Evolutionary conservation across 2,797 vertebrate species (phyloP).

Genomic region (Onychomys torridus): DNA sequence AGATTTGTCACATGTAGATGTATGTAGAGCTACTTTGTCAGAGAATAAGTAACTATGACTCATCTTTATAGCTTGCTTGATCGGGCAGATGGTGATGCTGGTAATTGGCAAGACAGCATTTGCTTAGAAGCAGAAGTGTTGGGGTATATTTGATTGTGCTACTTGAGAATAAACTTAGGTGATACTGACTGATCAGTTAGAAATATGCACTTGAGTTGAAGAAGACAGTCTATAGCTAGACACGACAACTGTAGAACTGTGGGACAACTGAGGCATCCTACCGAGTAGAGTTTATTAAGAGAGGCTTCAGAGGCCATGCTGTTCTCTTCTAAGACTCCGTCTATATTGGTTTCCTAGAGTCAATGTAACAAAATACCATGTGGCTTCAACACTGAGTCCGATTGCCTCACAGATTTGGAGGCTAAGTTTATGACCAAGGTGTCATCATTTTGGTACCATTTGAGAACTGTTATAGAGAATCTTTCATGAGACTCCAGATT

Average conservation of each 20-base stretch:
- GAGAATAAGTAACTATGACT: neutral
- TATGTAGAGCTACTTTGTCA: neutral
- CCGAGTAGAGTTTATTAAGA: neutral
- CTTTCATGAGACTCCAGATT: neutral
- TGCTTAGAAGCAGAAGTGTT: neutral
- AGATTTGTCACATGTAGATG: conserved; percentile 10
- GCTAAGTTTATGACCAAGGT: neutral
- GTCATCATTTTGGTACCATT: neutral
- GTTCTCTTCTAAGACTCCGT: neutral
- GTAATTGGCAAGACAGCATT: neutral
- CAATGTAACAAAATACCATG: neutral
- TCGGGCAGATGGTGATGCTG: neutral
- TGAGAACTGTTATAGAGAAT: neutral
- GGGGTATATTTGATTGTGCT: neutral
- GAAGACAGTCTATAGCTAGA: conserved; percentile 23
- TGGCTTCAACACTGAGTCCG: neutral
- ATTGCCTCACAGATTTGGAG: neutral
- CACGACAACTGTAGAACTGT: neutral
- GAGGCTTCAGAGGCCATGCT: neutral
- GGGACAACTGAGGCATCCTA: neutral
- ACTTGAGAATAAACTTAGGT: neutral
- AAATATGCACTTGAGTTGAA: conserved; percentile 10
- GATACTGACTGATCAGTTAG: neutral
- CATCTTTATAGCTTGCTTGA: neutral
- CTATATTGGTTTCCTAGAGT: neutral